phyloP scores from a whole-genome alignment of 2,888 invertebrate genomes.

The Exocentrus adspersus region DNA sequence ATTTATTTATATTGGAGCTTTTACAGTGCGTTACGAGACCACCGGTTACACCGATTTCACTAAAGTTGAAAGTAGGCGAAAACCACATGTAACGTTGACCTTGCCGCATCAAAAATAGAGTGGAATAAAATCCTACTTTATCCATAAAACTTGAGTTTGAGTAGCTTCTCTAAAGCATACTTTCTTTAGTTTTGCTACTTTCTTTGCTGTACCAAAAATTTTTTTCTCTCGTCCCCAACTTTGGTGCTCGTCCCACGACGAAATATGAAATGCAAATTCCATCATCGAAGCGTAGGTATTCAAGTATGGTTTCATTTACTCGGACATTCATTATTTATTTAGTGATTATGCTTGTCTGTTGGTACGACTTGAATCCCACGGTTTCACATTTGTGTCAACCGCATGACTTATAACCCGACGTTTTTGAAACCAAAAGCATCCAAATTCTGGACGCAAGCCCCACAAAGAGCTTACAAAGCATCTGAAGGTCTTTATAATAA shows the following conservation, averaged over 20 bases:
- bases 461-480: too few relatives aligned
- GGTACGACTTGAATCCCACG: not conserved
- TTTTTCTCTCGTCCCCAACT: too few relatives aligned
- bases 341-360: not conserved
- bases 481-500: too few relatives aligned
- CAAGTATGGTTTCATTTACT: not conserved
- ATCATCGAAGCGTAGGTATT: not conserved
- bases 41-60: not conserved
- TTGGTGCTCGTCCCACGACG: not conserved
- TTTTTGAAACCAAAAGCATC: too few relatives aligned
- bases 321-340: not conserved
- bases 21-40: not conserved
- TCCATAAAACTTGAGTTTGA: not conserved
- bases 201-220: too few relatives aligned
- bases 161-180: not conserved
- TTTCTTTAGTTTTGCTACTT: too few relatives aligned
- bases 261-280: not conserved
- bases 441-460: too few relatives aligned
- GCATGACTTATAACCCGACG: too few relatives aligned
- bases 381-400: conserved; percentile 1
- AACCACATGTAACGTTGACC: conserved; percentile 12
- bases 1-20: not conserved
- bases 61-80: conserved; percentile 10
- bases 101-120: conserved; percentile 13
- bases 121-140: conserved; percentile 12